Base-by-base conservation (phyloP, 2,888 invertebrate species). In the Chirona hameri region DNA sequence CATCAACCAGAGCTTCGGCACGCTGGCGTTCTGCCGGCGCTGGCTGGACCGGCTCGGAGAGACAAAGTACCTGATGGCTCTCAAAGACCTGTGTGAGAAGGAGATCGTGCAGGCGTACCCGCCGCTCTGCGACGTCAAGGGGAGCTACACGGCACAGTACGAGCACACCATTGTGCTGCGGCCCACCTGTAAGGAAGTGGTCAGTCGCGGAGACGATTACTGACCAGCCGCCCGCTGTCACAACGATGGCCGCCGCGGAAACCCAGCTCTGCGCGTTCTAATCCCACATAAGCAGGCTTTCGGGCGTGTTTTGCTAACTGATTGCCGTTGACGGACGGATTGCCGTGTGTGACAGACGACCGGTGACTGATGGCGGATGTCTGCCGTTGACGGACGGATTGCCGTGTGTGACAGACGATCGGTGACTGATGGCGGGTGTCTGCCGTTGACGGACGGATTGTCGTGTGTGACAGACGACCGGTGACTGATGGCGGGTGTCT, bases 131-230 rank as follows among this genome's bases (percentile, higher is more conserved):
- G 99, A 99, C 90, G 92, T 95, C 85, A 96, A 95, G 88, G 99
- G 99, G 83, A 97, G 95, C 88, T 99, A 98, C 89, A 99, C 99
- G 0, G 99, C 99, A 79, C 99, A 99, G 90, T 99, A 95, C 88
- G 99, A 99, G 88, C 99, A 99, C 89, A 99, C 99, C 9, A 94
- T 99, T 87, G 92, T 99, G 86, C 90, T 99, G 85, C 91, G 99
- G 86, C 99, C 99, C 76, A 98, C 98, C 0, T 99, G 98, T 90
- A 99, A 99, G 89, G 99, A 99, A 89, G 93, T 99, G 46, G 93
- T 99, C 81, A 98, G 97, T 48, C 93, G 99, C 84, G 99, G 99
- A 55, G 94, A 95, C 85, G 99, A 99, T 89, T 99, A 98, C 89
- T 97, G 91, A 91, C 4, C 79, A 2, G 24, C 79, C 31, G 21